Conservation (phyloP, 1,140 invertebrate genomes). For the Harlomillsia oculata region DNA sequence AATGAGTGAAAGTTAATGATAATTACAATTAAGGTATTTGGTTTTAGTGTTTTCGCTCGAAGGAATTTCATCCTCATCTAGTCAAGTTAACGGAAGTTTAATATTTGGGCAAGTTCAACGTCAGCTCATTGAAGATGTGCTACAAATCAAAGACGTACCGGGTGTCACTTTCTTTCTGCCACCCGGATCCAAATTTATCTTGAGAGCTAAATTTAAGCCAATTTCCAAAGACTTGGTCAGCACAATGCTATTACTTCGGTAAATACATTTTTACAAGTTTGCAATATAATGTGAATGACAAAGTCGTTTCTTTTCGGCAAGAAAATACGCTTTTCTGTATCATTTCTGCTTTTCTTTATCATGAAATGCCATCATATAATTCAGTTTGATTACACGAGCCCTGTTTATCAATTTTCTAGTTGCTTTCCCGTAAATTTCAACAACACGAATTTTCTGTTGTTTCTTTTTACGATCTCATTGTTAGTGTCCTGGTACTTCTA, state of each 20-base stretch:
- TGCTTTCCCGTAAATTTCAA: too few relatives aligned
- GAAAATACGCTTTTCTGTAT: neutral
- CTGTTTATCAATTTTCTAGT: too few relatives aligned
- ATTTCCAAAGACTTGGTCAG: constrained; percentile 27
- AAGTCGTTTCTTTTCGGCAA: neutral
- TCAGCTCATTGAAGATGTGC: constrained; percentile 24
- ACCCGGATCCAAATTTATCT: constrained; percentile 37
- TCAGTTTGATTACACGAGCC: too few relatives aligned
- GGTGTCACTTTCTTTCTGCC: constrained; percentile 37
- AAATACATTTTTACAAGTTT: neutral
- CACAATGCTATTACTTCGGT: constrained; percentile 26
- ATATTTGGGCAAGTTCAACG: constrained; percentile 30
- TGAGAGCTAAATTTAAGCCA: constrained; percentile 27
- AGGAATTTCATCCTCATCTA: constrained; percentile 27
- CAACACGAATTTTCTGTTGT: too few relatives aligned
- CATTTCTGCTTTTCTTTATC: neutral
- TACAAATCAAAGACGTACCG: constrained; percentile 26
- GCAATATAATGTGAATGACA: neutral
- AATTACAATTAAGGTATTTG: constrained; percentile 2
- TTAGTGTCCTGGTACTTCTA: too few relatives aligned
- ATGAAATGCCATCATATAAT: too few relatives aligned
- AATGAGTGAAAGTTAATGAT: neutral
- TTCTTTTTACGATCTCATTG: too few relatives aligned
- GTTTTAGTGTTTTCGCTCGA: constrained; percentile 28
- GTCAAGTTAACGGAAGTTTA: constrained; percentile 28